phyloP scores from a whole-genome alignment of 1,140 invertebrate genomes.

The Conopomorpha cramerella region DNA sequence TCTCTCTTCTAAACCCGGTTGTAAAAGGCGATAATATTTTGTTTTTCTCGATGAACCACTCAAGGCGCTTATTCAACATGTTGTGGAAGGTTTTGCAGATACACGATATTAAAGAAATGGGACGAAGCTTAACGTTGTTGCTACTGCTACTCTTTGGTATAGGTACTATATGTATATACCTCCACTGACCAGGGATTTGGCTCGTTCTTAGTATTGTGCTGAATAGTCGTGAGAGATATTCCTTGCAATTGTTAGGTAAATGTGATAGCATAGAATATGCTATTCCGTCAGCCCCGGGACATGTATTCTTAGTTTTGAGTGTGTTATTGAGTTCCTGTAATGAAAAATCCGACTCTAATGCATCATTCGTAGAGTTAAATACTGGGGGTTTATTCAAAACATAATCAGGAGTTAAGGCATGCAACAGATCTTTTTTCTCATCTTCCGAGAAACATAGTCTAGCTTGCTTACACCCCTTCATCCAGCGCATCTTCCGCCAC shows the following conservation, averaged over 20 bases:
- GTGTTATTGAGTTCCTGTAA: background rate
- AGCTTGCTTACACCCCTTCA: background rate
- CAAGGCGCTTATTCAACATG: background rate
- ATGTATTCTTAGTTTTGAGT: background rate
- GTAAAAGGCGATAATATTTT: background rate
- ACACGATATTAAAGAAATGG: conserved; percentile 15
- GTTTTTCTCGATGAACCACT: background rate
- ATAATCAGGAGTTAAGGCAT: background rate
- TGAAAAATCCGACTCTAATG: background rate
- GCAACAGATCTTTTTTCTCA: background rate
- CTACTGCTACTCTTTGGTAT: conserved; percentile 10
- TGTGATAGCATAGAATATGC: background rate
- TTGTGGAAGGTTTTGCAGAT: conserved; percentile 12
- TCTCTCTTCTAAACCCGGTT: background rate
- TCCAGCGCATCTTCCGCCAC: background rate
- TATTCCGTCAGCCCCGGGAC: background rate
- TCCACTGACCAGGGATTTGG: conserved; percentile 14
- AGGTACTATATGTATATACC: conserved; percentile 16
- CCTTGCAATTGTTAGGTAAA: background rate
- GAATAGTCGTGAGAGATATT: background rate
- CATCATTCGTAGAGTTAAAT: background rate
- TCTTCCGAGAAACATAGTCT: background rate
- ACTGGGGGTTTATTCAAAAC: background rate
- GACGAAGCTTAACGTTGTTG: conserved; percentile 6
- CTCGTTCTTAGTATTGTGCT: background rate